A percentile compares a stretch with the other conserved stretches of the same genome.
These are phyloP conservation scores for Tachina grossa DNA, from an alignment of 2,888 invertebrate species.

Conservation along the genomic window DNA sequence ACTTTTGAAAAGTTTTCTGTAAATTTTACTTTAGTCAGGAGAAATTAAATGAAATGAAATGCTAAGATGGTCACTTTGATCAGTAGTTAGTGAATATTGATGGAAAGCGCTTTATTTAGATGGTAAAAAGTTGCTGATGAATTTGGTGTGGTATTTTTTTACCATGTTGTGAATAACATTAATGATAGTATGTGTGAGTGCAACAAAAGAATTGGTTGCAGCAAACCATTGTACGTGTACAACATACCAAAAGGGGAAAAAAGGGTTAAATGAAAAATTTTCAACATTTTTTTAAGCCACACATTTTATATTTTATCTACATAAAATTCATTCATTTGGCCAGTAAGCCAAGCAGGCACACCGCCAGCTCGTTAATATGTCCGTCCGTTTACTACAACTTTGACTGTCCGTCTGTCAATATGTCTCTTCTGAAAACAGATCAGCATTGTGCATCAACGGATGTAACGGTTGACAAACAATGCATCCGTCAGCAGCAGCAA, in stretches of 20 bases:
- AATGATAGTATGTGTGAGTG: background rate
- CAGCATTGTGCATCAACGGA: conserved; percentile 77
- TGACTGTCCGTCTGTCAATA: background rate
- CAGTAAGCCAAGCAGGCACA: conserved; percentile 16
- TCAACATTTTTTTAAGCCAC: conserved; percentile 51
- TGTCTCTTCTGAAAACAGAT: conserved; percentile 27
- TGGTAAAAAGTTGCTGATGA: conserved; percentile 44
- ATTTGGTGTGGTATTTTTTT: conserved; percentile 44
- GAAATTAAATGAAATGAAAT: background rate
- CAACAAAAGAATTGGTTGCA: conserved; percentile 57
- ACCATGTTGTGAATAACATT: conserved; percentile 47
- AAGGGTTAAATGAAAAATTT: conserved; percentile 77
- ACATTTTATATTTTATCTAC: conserved; percentile 5
- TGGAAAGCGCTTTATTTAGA: conserved; percentile 27
- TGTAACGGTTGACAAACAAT: conserved; percentile 81
- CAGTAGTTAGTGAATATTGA: conserved; percentile 28
- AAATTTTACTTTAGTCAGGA: too few species aligned
- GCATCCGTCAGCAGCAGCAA: conserved; percentile 68
- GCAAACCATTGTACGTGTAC: background rate
- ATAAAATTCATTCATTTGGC: conserved; percentile 58
- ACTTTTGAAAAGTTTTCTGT: too few species aligned
- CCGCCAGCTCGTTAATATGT: conserved; percentile 21
- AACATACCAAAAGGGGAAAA: conserved; percentile 25
- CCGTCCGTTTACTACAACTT: conserved; percentile 11
- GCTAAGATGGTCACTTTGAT: background rate